Base-by-base conservation (phyloP, 2,797 vertebrate genomes). In the Galaxias olidus region DNA sequence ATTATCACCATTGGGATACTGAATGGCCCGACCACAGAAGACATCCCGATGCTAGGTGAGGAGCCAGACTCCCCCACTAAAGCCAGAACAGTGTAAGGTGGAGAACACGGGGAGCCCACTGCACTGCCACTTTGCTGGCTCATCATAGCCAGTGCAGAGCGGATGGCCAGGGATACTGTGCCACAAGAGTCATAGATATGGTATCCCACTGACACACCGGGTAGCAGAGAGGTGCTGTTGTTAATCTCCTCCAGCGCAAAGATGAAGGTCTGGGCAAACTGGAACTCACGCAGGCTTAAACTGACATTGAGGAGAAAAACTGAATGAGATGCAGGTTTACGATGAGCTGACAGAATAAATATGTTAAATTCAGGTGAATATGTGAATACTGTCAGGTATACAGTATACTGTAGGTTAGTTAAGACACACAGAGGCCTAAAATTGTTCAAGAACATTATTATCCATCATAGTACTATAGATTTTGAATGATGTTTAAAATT, bases 161-260 rank as follows among this genome's bases (percentile, higher is more conserved):
- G 63, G 15, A 81, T 65, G 20, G 73, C 67, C 55, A 61, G 12
- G 9, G 62, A 43, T 40, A 63, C 50, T n/a, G 72, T 74, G 40
- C 51, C 55, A 45, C 77, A 83, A 0, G 73, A 48, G 19, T 83
- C 75, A 65, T 78, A 81, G 18, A 86, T 77, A 40, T 74, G 79
- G 51, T 83, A 83, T 9, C 82, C 75, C 42, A 86, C 66, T 15
- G 58, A 69, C 40, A 82, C 49, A 10, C 66, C 74, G 10, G 77
- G 82, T 11, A 82, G 73, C 41, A 84, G 44, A 5, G 74, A 51
- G 20, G 71, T 80, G 47, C 73, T 77, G 62, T 80, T 86, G 66
- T 79, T 86, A 30, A 86, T 82, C 69, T 83, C 77, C 59, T 82
- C 77, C 59, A 80, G 62, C 6, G 84, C 66, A 65, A 78, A 86